Evolutionary conservation across 2,113 vertebrate species (phyloP), one percentile per base, ranked within the genome.

Genomic region (Pogona vitticeps): DNA sequence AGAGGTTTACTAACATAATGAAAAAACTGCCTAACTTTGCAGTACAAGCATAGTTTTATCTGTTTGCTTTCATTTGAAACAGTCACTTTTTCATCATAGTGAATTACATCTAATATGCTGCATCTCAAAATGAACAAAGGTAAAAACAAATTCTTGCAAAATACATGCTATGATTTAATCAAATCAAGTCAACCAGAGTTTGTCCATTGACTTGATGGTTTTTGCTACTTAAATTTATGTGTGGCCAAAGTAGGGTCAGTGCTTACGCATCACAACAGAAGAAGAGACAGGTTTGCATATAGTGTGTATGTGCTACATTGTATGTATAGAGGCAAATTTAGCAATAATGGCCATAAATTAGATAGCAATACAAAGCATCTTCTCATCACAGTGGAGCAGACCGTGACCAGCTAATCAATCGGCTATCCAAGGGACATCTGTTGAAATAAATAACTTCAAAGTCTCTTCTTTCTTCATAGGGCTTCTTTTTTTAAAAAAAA

Each of bases 61-160:
- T 78, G n/a, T 9, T 76, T 70, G 31, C 42, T 72, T 58, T 82
- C 86, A 33, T 26, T 28, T 17, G 0, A 79, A 63, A 42, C 23
- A n/a, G 0, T 1, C 42, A 83, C 70, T 28, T 23, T 87, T 46
- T 88, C 72, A 61, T 38, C 42, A 42, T 68, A 42, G 75, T 46
- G 40, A 15, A 4, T 3, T 52, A 59, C 58, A 10, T 0, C 0
- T 15, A 82, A 40, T 18, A 21, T 75, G 42, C 59, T 1, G 40
- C 15, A 38, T 84, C 80, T 82, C 33, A n/a, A 76, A 79, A 7
- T 65, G 7, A 7, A 13, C 9, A n/a, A 33, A 61, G 26, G 2
- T 40, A 68, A 59, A 10, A 12, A 21, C 67, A 21, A 6, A 42
- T 61, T 40, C 36, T 46, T 76, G 72, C 6, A 75, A 52, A 85